Base-by-base conservation (phyloP, 2,888 invertebrate species). In the Nebria brevicollis region DNA sequence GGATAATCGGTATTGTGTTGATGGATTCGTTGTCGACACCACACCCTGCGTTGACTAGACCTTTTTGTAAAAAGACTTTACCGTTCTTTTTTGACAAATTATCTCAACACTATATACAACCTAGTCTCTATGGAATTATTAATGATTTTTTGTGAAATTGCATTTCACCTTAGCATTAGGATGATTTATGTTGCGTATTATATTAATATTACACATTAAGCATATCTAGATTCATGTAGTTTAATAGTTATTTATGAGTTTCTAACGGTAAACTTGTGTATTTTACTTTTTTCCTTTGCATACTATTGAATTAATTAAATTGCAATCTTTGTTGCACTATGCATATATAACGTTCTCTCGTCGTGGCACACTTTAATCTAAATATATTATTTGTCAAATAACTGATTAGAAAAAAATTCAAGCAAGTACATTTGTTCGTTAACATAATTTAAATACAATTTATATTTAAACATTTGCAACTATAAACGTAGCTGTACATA, bases 1-100 rank as follows among this genome's bases (percentile, higher is more conserved):
- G 79, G 25, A 79, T 79, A 79, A 79, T 79, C 43, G 68, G 26
- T 78, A 79, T 79, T 75, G 79, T 79, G 66, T 66, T 54, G 54
- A 54, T 54, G 54, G 8, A 54, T 54, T 54, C 54, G 11, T 54
- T 54, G 54, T 54, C 54, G 54, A 54, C 54, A 54, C 54, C 54
- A 54, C 54, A 54, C 54, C 54, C 8, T 13, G 13, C 54, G 11
- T 8, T 54, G 54, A 54, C 54, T 54, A 54, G 54, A 54, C 8
- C 54, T 54, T 54, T 54, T 54, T 54, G 54, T 54, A 54, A 54
- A 54, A 54, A 11, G 4, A 8, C 54, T 6, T 54, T 54, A 54
- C 54, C 54, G 54, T 54, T 54, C 54, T 3, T 54, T 54, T 54
- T 54, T 54, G 54, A 54, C 54, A 54, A 54, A 54, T 54, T 54